These are phyloP conservation scores for Tachuris rubrigastra DNA, from an alignment of 2,113 vertebrate genomes.

Conservation along the genomic window DNA sequence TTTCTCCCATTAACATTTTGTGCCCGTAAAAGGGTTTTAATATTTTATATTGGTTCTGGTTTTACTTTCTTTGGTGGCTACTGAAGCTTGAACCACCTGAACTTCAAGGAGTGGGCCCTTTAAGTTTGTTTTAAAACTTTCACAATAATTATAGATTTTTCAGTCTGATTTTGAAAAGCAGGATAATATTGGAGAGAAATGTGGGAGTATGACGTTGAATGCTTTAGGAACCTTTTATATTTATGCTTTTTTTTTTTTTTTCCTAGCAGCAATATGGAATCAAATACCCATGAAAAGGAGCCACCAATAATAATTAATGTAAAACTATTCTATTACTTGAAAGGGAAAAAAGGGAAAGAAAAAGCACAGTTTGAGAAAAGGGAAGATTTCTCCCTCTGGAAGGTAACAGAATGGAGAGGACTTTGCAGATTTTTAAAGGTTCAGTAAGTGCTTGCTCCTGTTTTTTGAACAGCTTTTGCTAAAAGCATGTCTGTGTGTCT, in stretches of 20 bases:
- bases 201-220: not conserved
- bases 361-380: not conserved
- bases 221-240: not conserved
- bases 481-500: not conserved
- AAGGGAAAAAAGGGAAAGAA: not conserved
- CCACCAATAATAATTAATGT: not conserved
- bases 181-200: not conserved
- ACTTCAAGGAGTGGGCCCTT: not conserved
- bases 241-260: not conserved
- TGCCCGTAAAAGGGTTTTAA: not conserved
- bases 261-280: not conserved
- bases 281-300: not conserved
- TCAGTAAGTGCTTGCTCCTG: not conserved
- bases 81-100: not conserved
- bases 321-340: not conserved
- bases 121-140: not conserved
- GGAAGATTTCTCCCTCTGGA: not conserved
- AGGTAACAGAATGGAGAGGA: not conserved
- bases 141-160: not conserved
- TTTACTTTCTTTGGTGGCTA: not conserved
- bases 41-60: not conserved
- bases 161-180: not conserved
- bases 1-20: constrained; percentile 6
- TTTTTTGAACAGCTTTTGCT: not conserved
- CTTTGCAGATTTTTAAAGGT: not conserved